Evolutionary conservation across 2,888 invertebrate species (phyloP).

Genomic region (Pemphredon lugubris): DNA sequence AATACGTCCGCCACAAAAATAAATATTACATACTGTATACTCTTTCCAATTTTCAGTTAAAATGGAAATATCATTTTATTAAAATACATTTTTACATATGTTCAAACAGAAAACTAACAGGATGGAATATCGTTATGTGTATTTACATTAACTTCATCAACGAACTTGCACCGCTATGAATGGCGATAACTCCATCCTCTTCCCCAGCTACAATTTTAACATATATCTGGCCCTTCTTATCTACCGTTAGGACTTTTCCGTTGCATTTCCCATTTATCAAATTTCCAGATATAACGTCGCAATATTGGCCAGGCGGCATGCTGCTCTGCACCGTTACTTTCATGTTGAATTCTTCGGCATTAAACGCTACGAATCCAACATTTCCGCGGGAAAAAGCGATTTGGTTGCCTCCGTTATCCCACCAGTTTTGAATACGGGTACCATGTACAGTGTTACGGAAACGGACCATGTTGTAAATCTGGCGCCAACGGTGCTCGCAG

Average conservation of each 20-base stretch:
- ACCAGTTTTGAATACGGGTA: slow-evolving; percentile 86
- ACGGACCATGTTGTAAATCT: slow-evolving; percentile 89
- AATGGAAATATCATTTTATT: too few relatives aligned
- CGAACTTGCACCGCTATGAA: slow-evolving; percentile 82
- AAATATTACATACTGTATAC: too few relatives aligned
- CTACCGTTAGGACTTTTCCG: slow-evolving; percentile 86
- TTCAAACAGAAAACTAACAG: too few relatives aligned
- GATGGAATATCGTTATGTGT: too few relatives aligned
- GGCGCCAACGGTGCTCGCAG: slow-evolving; percentile 93
- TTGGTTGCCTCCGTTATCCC: slow-evolving; percentile 91
- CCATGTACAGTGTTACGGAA: slow-evolving; percentile 88
- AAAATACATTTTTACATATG: too few relatives aligned
- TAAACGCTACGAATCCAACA: slow-evolving; percentile 88
- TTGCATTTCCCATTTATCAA: slow-evolving; percentile 84
- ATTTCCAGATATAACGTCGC: slow-evolving; percentile 91
- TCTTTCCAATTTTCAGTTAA: too few relatives aligned
- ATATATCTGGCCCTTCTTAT: slow-evolving; percentile 83
- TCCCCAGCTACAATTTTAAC: slow-evolving; percentile 83
- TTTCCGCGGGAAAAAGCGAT: slow-evolving; percentile 92
- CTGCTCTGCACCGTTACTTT: slow-evolving; percentile 85
- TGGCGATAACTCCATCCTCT: slow-evolving; percentile 88
- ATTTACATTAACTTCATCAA: neutral
- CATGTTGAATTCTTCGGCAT: slow-evolving; percentile 85
- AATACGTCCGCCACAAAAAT: too few relatives aligned
- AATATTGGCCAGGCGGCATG: slow-evolving; percentile 90